Base-by-base conservation (phyloP, 2,113 vertebrate species). In the Spilogale gracilis region DNA sequence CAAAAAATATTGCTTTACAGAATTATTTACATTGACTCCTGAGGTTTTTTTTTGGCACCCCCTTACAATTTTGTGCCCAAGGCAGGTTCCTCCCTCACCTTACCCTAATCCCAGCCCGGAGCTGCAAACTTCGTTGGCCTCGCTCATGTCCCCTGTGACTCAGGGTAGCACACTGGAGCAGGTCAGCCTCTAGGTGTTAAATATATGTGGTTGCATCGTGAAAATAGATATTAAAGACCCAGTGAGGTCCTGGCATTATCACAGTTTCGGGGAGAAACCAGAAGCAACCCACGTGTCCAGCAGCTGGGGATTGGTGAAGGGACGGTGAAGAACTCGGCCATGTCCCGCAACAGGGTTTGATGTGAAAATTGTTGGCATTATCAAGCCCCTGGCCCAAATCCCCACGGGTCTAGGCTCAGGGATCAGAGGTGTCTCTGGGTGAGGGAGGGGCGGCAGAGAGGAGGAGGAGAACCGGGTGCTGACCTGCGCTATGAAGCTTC, bases 401-500 rank as follows among this genome's bases (percentile, higher is more conserved):
- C 3, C 50, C 30, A 8, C 45, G 23, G 54, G 63, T 85, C 25
- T 48, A 69, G 84, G 43, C 23, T 32, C 17, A 45, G 18, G 58
- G 12, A 54, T 52, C n/a, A 32, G 16, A 61, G 20, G 54, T 17
- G 1, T 58, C 65, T 69, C 13, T 32, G 58, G 5, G 27, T 14
- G 18, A 43, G 4, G 32, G 60, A 10, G 14, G 8, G n/a, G 5
- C 2, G 0, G 3, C 12, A 6, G 38, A 50, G 56, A 9, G 48
- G 79, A 73, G 50, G 0, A 0, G 0, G 23, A 52, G 13, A 0
- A 0, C 0, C 0, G 69, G 2, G 5, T 10, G 2, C 99, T 98
- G 48, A 99, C 99, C 85, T 0, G 97, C 97, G 4, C 84, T 0
- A 2, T 27, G 0, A 5, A 99, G 94, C 20, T 43, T 9, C 65